Evolutionary conservation across 1,140 invertebrate genomes (phyloP), one percentile per base, ranked within the genome.

Genomic region (Cydia fagiglandana): DNA sequence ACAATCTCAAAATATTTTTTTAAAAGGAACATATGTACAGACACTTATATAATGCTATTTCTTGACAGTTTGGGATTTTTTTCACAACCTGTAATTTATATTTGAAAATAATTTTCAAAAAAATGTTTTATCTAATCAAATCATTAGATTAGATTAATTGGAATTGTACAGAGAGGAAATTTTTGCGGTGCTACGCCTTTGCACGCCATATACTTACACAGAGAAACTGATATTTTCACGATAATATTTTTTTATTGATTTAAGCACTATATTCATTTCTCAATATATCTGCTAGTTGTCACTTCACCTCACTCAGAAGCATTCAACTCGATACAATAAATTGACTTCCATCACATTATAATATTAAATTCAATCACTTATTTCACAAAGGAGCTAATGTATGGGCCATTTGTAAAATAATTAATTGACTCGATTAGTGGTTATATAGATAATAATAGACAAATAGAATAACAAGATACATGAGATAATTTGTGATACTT

Each of bases 401-500:
- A 64, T 73, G 45, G 30, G 24, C 13, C 34, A 20, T 73, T 45
- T 75, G 79, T 75, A 80, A 78, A 80, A 76, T 78, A 76, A 77
- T 77, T 79, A 80, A 85, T 86, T 84, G 81, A 82, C 87, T 84
- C 76, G 80, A 78, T 80, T 87, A 86, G 84, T 81, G 77, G 56
- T 61, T 61, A 34, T 84, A 83, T 88, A 86, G 84, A 84, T n/a
- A n/a, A n/a, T 78, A 76, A 86, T 92, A 92, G 88, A 81, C 81
- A 84, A 89, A 92, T 88, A 89, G 56, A 61, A 61, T 61, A 61
- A 61, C 17, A 61, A 20, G 17, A 24, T 61, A 61, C 53, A 20
- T 53, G 50, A 56, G 53, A 85, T 86, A 83, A 90, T 89, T 90
- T 93, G 91, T 93, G 91, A 93, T 91, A 91, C 83, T 89, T 82